These are phyloP conservation scores for Callipepla californica DNA, from an alignment of 2,113 vertebrate species.

Conservation along the genomic window DNA sequence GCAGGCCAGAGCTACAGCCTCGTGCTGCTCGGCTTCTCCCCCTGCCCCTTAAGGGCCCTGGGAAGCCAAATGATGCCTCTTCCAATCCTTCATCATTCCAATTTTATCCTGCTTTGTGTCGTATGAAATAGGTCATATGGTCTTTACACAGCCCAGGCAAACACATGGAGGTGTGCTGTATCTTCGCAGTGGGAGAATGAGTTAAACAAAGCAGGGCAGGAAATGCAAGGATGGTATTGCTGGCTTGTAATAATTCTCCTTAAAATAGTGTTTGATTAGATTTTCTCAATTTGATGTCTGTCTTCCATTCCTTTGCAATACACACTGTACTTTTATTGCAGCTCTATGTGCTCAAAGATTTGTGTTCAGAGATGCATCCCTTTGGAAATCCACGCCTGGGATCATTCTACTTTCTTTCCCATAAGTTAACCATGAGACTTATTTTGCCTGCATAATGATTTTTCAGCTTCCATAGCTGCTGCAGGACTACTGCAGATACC, in stretches of 20 bases:
- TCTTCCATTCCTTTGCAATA: neutral
- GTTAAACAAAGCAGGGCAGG: neutral
- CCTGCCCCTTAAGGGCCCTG: neutral
- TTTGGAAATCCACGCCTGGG: neutral
- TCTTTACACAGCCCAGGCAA: neutral
- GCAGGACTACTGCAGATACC: neutral
- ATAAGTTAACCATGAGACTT: neutral
- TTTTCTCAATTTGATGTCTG: neutral
- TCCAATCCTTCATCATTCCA: neutral
- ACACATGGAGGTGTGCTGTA: neutral
- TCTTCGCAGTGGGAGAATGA: neutral
- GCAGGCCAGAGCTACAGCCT: neutral
- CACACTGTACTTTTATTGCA: neutral
- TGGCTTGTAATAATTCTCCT: neutral
- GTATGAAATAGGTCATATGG: conserved; percentile 7
- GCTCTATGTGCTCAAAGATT: neutral
- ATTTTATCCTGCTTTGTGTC: conserved; percentile 20
- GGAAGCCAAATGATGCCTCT: conserved; percentile 34
- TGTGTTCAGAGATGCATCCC: rapidly evolving
- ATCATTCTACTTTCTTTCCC: neutral
- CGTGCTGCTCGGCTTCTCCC: neutral
- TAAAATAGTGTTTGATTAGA: neutral
- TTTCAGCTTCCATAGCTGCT: neutral
- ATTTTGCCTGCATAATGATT: neutral
- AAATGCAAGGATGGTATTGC: neutral